Evolutionary conservation across 64 coral and sea anemone genomes (phyloP).

Genomic region (Trachythela sp.): DNA sequence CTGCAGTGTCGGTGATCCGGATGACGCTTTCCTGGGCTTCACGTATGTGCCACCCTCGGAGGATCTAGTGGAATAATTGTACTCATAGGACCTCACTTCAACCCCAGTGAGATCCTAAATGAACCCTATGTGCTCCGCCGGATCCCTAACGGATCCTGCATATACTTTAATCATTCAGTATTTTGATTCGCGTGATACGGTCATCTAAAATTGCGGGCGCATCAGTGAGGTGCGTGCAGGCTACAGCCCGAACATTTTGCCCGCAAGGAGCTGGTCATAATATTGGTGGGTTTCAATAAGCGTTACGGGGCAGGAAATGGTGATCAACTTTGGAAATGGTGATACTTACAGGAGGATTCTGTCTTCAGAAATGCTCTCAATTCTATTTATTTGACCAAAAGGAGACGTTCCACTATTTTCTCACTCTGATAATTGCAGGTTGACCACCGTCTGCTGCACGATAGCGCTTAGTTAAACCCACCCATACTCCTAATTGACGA

Average conservation of each 20-base stretch:
- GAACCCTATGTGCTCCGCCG: not conserved
- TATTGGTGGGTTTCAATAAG: not conserved
- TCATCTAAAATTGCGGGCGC: slow-evolving; percentile 7
- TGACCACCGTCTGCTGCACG: too few species aligned
- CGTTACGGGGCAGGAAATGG: too few species aligned
- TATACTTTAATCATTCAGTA: not conserved
- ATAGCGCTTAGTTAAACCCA: too few species aligned
- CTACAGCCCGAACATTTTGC: not conserved
- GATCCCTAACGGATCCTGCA: not conserved
- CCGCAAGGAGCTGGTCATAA: not conserved
- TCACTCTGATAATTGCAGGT: too few species aligned
- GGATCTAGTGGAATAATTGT: slow-evolving; percentile 1
- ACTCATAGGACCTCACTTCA: not conserved
- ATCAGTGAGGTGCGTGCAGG: not conserved
- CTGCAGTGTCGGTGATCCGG: not conserved
- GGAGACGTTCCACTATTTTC: too few species aligned
- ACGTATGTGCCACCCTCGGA: slow-evolving; percentile 2
- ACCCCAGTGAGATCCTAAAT: not conserved
- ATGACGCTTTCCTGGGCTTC: slow-evolving; percentile 1
- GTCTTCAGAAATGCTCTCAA: too few species aligned
- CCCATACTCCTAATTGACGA: not conserved
- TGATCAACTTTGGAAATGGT: too few species aligned
- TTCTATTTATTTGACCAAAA: too few species aligned
- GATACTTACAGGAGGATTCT: too few species aligned
- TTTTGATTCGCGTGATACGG: slow-evolving; percentile 15